Percentiles rank a stretch among this genome's conserved stretches.
Conservation (phyloP, 2,888 invertebrate genomes). For the Lepeophtheirus nordmannii region DNA sequence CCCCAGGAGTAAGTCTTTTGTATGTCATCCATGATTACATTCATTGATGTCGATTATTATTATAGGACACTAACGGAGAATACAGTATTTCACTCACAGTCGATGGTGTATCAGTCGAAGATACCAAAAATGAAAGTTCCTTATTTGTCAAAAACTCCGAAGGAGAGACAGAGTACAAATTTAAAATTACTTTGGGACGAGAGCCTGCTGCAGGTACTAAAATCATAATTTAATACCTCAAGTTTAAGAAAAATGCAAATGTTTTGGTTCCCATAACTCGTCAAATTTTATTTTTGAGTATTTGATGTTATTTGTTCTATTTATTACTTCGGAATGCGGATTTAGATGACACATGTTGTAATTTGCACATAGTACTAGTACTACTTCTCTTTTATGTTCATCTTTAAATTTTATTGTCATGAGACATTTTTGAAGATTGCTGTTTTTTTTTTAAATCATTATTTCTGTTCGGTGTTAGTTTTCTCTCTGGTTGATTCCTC, state of each 20-base stretch:
- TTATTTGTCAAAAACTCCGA: slow-evolving; percentile 10
- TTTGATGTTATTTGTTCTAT: too few relatives aligned
- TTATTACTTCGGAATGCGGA: too few relatives aligned
- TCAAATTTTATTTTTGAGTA: too few relatives aligned
- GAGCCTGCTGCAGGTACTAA: slow-evolving; percentile 7
- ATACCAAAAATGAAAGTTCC: background rate
- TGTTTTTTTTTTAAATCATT: background rate
- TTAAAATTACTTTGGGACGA: background rate
- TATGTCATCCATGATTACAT: background rate
- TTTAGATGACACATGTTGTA: too few relatives aligned
- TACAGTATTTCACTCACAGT: background rate
- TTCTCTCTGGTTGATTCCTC: background rate
- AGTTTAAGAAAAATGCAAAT: background rate
- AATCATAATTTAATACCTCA: background rate
- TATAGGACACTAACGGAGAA: slow-evolving; percentile 14
- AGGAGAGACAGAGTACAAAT: slow-evolving; percentile 13
- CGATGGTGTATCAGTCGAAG: background rate
- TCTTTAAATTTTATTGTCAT: too few relatives aligned
- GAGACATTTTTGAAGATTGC: background rate
- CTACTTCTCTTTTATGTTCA: too few relatives aligned
- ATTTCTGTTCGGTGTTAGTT: background rate
- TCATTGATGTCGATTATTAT: background rate
- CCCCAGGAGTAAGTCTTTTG: slow-evolving; percentile 6
- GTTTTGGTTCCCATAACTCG: background rate
- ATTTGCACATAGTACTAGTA: too few relatives aligned